Evolutionary conservation across 2,888 invertebrate species (phyloP).

Genomic region (Antitype chi): DNA sequence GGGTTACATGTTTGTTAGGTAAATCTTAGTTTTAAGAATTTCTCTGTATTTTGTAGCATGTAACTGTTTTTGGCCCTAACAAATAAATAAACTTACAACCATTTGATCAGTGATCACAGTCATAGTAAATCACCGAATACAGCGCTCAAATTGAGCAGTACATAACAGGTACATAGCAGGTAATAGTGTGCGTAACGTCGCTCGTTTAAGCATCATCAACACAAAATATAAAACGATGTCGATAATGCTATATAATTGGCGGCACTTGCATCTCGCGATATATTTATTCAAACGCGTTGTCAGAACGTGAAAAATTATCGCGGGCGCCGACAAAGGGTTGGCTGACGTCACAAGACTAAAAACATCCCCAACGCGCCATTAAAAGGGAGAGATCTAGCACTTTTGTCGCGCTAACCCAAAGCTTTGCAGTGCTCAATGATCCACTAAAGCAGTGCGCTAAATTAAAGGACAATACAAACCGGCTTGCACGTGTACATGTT

Average conservation of each 20-base stretch:
- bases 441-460: constrained; percentile 64
- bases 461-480: constrained; percentile 67
- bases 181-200: constrained; percentile 30
- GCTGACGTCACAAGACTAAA: constrained; percentile 71
- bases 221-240: constrained; percentile 58
- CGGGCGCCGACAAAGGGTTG: constrained; percentile 66
- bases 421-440: constrained; percentile 79
- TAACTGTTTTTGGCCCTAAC: no score
- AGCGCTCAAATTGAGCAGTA: constrained; percentile 26
- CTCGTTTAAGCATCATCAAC: constrained; percentile 44
- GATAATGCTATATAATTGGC: constrained; percentile 64
- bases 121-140: constrained; percentile 9
- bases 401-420: constrained; percentile 76
- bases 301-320: constrained; percentile 68
- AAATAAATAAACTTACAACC: background rate
- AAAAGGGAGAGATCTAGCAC: constrained; percentile 74
- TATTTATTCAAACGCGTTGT: constrained; percentile 68
- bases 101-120: background rate
- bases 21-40: no score
- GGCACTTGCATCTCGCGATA: constrained; percentile 63
- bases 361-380: constrained; percentile 80
- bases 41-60: no score
- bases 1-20: no score
- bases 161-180: constrained; percentile 36
- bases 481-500: constrained; percentile 44